phyloP scores from a whole-genome alignment of 92 coral and sea anemone species.

The Heliopora coerulea region DNA sequence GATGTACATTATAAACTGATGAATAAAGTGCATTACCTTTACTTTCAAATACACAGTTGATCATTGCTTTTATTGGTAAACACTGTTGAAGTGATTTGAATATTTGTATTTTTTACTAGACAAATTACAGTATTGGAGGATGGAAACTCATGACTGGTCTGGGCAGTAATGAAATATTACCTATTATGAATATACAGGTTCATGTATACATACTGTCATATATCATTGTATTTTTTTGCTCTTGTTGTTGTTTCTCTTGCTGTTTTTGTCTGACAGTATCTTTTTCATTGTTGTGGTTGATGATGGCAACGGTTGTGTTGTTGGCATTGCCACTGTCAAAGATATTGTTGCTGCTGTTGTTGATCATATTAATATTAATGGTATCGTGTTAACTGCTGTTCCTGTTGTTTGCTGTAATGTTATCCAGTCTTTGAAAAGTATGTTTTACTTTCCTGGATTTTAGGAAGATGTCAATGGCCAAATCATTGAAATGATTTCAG shows the following conservation, averaged over 20 bases:
- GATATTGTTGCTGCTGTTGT: too few species aligned
- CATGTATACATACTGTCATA: neutral
- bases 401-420: neutral
- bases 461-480: conserved; percentile 47
- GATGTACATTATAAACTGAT: too few species aligned
- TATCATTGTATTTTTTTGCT: neutral
- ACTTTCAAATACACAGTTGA: too few species aligned
- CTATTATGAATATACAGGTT: conserved; percentile 26
- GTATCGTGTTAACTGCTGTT: neutral
- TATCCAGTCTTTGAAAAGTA: neutral
- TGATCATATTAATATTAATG: too few species aligned
- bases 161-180: neutral
- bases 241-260: too few species aligned
- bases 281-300: too few species aligned
- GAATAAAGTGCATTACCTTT: too few species aligned
- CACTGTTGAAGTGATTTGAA: too few species aligned
- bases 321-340: too few species aligned
- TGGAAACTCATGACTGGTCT: conserved; percentile 43
- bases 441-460: neutral
- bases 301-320: too few species aligned
- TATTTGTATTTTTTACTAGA: conserved; percentile 11
- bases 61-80: too few species aligned
- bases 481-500: conserved; percentile 53
- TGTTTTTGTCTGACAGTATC: too few species aligned
- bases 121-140: conserved; percentile 34